Evolutionary conservation across 2,888 invertebrate species (phyloP), one percentile per base, ranked within the genome.

Genomic region (Desoria tigrina): DNA sequence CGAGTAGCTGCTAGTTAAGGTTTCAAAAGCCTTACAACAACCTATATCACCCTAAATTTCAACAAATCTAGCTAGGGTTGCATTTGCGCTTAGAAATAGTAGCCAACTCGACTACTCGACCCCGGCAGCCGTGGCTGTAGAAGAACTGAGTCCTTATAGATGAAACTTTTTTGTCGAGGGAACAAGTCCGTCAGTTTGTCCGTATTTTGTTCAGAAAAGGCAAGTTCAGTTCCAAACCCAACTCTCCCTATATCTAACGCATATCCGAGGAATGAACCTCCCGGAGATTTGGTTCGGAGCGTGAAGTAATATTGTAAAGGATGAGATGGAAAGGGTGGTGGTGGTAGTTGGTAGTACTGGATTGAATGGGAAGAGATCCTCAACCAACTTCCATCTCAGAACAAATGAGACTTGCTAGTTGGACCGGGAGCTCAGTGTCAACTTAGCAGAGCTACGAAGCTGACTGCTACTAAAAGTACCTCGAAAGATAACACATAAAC

Each of bases 361-460:
- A 45, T 21, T 45, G 9, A 45, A 21, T 21, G 45, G 21, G 16
- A 6, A 21, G 45, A 18, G 45, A 21, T 45, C n/a, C 32, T 11
- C 45, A 45, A 21, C 45, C 16, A 45, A 45, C 45, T 45, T 45
- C 32, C 32, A 32, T 32, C 11, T 32, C 45, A 16, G 51, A 51
- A 51, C 51, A 51, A 51, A 51, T 51, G 51, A 51, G 51, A 51
- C 51, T 24, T 21, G 26, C 51, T 24, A 24, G 51, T 26, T 45
- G 51, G 61, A 39, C 70, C 67, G 63, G 65, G 67, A 65, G 59
- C 70, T 71, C 70, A 71, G 70, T 71, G 65, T 67, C 63, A 71
- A 45, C 28, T 45, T 42, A 56, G 62, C 28, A 54, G 54, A 28
- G 28, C 16, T 18, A 28, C 54, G 16, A 24, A 26, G 23, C 51